Conservation (phyloP, 2,113 vertebrate species). For the Myanophis thanlyinensis region DNA sequence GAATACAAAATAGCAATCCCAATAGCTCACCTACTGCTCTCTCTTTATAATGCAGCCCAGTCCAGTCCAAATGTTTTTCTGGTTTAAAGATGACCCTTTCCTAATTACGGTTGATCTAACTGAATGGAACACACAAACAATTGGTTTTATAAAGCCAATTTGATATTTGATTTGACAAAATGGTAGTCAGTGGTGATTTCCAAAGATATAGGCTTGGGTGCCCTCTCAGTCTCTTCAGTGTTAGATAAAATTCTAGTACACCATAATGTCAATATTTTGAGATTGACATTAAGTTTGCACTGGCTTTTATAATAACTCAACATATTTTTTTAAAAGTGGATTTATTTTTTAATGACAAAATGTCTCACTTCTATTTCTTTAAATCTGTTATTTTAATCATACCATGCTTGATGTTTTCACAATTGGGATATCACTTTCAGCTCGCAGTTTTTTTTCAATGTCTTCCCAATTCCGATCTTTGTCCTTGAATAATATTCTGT, state of each 20-base stretch:
- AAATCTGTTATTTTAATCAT: constrained; percentile 38
- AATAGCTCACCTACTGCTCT: background rate
- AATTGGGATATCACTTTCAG: constrained; percentile 91
- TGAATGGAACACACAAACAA: background rate
- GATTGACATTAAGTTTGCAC: background rate
- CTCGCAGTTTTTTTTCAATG: constrained; percentile 89
- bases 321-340: background rate
- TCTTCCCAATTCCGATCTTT: constrained; percentile 98
- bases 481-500: constrained; percentile 95
- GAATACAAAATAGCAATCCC: background rate
- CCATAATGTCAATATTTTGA: background rate
- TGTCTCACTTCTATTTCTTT: background rate
- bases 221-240: background rate
- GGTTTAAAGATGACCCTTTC: background rate
- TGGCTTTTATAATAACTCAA: background rate
- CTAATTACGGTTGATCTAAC: background rate
- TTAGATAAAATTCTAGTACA: background rate
- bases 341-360: background rate
- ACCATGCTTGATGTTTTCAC: constrained; percentile 98
- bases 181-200: background rate
- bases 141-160: background rate
- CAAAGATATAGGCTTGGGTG: background rate
- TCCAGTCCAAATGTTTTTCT: background rate
- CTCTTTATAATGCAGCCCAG: background rate
- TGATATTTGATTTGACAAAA: background rate